Evolutionary conservation across 2,797 vertebrate genomes (phyloP).

Genomic region (Sebastes taczanowskii): DNA sequence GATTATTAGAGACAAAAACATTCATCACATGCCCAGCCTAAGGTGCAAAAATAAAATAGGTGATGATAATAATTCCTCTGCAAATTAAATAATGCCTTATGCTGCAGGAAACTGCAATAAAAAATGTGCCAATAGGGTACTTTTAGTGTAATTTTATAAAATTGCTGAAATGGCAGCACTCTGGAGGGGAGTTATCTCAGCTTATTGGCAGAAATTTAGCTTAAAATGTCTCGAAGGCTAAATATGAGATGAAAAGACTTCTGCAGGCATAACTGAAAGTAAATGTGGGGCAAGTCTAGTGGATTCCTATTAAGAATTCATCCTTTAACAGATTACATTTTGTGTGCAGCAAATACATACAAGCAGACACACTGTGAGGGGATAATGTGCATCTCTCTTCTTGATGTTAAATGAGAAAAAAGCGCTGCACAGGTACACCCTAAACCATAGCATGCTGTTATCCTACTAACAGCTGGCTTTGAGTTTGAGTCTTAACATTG

Average conservation of each 20-base stretch:
- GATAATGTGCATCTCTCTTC: not conserved
- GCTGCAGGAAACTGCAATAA: not conserved
- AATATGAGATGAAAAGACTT: not conserved
- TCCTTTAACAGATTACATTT: not conserved
- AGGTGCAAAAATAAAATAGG: not conserved
- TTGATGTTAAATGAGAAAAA: not conserved
- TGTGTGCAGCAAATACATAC: not conserved
- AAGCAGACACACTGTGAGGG: not conserved
- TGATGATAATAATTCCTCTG: not conserved
- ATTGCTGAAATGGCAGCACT: not conserved
- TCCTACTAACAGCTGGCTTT: not conserved
- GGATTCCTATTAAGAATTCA: not conserved
- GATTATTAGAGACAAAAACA: not conserved
- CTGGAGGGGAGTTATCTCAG: not conserved
- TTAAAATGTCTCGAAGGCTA: not conserved
- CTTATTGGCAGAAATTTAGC: not conserved
- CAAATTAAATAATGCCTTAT: not conserved
- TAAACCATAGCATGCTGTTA: not conserved
- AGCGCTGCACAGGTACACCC: not conserved
- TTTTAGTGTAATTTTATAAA: not conserved
- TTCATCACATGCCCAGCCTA: not conserved
- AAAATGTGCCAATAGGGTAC: not conserved
- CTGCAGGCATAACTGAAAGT: not conserved
- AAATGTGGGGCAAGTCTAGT: not conserved
- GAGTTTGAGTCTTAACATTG: not conserved